Evolutionary conservation across 2,888 invertebrate species (phyloP), one percentile per base, ranked within the genome.

Genomic region (Synergus umbraculus): DNA sequence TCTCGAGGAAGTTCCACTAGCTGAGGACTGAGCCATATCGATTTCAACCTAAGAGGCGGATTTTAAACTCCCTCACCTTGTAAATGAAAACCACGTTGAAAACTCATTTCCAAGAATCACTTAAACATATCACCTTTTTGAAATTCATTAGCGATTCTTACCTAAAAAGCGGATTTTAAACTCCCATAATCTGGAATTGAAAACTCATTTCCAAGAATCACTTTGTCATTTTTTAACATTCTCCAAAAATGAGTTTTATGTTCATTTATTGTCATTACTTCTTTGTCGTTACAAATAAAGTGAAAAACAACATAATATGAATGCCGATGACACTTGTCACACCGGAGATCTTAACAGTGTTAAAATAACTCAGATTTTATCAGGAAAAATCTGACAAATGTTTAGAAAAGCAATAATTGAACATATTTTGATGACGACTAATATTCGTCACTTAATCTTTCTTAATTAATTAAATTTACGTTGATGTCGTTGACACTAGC

Each of bases 1-100:
- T 80, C 96, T 92, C 81, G 95, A 95, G 84, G 95, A 95, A 80
- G 95, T 95, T 76, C 94, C 94, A 90, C 93, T 93, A 46, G 93
- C 91, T 78, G 93, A 93, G 87, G 95, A 95, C 92, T 96, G 95
- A 82, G 96, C 95, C 94, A 94, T 94, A 7, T 58, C 37, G 37
- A 73, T 54, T 29, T 37, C 58, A 73, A 73, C 73, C 54, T 73
- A 49, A 73, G 54, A 49, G 54, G 15, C 1, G 37, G 49, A 44
- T 67, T 67, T 67, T 22, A 46, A 13, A 67, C 67, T 46, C 22
- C 10, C 54, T 37, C n/a, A 37, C n/a, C 54, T 73, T 69, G 29
- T 46, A 49, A 69, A 41, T 73, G n/a, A 18, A 29, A 29, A 29
- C 2, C 29, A 29, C 29, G 29, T 29, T 29, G 29, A 3, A 54